These are phyloP conservation scores for Chroicocephalus ridibundus DNA, from an alignment of 2,113 vertebrate genomes.

Conservation along the genomic window DNA sequence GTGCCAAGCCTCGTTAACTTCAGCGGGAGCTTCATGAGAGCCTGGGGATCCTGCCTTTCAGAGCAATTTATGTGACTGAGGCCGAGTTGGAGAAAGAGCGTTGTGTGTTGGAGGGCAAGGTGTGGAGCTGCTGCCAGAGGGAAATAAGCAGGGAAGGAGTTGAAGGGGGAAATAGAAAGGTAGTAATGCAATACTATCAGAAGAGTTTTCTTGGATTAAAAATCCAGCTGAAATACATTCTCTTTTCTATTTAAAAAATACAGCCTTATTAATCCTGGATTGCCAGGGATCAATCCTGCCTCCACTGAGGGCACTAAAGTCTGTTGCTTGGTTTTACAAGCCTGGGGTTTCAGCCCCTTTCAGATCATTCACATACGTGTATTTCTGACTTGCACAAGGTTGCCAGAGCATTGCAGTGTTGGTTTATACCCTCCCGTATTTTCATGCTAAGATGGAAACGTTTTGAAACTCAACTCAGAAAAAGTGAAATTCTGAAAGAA, in stretches of 20 bases:
- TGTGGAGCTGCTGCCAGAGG: neutral
- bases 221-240: constrained; percentile 11
- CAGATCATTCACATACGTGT: neutral
- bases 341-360: neutral
- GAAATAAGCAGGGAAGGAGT: neutral
- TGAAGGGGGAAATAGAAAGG: neutral
- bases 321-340: neutral
- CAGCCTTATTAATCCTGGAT: neutral
- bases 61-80: neutral
- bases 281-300: neutral
- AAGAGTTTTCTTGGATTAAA: constrained; percentile 2
- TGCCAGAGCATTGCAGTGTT: neutral
- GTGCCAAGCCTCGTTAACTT: constrained; percentile 45
- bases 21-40: constrained; percentile 8
- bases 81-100: neutral
- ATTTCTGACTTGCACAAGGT: neutral
- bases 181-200: neutral
- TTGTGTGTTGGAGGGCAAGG: neutral
- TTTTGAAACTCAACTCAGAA: neutral
- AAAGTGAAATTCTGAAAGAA: neutral
- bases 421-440: neutral
- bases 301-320: neutral
- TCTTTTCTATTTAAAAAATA: neutral
- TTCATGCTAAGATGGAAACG: neutral
- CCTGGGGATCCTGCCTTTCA: constrained; percentile 26